A percentile compares a stretch with the other conserved stretches of the same genome.
Evolutionary conservation across 2,797 vertebrate species (phyloP).

Genomic region (Lacerta agilis): DNA sequence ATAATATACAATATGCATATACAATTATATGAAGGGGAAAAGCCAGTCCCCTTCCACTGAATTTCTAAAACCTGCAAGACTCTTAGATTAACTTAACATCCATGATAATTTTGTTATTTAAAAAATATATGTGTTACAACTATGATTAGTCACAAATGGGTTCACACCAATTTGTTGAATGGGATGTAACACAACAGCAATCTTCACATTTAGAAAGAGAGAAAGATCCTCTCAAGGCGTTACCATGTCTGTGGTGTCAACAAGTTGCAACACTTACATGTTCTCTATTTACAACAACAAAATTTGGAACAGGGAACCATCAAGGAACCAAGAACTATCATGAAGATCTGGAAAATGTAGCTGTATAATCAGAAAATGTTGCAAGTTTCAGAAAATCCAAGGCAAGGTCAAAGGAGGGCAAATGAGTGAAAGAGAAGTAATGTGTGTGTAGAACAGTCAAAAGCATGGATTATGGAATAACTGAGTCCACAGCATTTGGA

Average conservation of each 20-base stretch:
- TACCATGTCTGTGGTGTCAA: background rate
- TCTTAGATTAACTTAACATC: background rate
- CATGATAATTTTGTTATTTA: background rate
- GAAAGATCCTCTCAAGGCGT: background rate
- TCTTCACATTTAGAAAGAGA: background rate
- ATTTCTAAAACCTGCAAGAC: background rate
- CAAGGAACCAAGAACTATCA: background rate
- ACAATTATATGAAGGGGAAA: background rate
- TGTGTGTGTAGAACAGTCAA: background rate
- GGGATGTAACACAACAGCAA: background rate
- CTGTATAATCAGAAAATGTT: background rate
- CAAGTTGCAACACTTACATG: background rate
- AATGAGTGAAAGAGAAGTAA: background rate
- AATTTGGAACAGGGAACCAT: background rate
- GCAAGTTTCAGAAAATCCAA: background rate
- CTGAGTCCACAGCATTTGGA: background rate
- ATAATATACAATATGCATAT: background rate
- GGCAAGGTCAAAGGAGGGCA: background rate
- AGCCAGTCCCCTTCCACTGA: background rate
- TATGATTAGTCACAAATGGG: background rate
- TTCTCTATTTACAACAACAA: background rate
- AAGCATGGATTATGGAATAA: background rate
- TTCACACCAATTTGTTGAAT: background rate
- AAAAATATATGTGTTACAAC: background rate
- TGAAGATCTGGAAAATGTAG: background rate